Base-by-base conservation (phyloP, 2,888 invertebrate species). In the Campoplex capitator region DNA sequence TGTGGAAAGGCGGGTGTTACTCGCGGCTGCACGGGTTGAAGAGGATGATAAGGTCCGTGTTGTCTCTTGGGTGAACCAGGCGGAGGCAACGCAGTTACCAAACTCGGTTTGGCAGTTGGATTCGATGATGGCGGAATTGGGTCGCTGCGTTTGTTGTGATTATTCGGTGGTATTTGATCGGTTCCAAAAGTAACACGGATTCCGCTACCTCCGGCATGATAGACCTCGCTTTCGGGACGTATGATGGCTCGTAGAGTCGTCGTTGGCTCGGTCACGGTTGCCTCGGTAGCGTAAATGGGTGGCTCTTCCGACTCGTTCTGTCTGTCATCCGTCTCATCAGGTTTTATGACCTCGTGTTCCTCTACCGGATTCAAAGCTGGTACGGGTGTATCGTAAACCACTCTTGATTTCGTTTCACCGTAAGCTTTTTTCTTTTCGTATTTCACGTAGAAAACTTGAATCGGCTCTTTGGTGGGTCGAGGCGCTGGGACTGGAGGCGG, bases 381-480 rank as follows among this genome's bases (percentile, higher is more conserved):
- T 35, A 98, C 95, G 0, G 98, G 98, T 88, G 97, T 96, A 86
- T 98, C 98, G 92, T 98, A 97, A 77, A 98, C 96, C 16, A 98
- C 96, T 89, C 97, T 96, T 73, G 97, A 96, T 89, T 97, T 96
- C 0, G 96, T 96, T 89, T 96, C 95, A 18, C 97, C 96, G 90
- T 96, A 95, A 1, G 96, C 97, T 91, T 98, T 97, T 93, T 98
- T 98, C 85, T 94, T 94, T 93, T 98, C 97, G 93, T 98, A 98
- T 94, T 98, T 98, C 0, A 98, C 98, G 92, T 98, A 98, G 93
- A 98, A 98, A 0, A 98, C 98, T 91, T 98, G 98, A 58, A 98
- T 97, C 45, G 98, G 97, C 92, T 98, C 98, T 92, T 97, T 98
- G 89, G 96, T 96, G 88, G 96, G 95, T 88, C 95, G 95, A 0